These are phyloP conservation scores for Gymnocephalus cernua DNA, from an alignment of 2,113 vertebrate species.

Conservation along the genomic window DNA sequence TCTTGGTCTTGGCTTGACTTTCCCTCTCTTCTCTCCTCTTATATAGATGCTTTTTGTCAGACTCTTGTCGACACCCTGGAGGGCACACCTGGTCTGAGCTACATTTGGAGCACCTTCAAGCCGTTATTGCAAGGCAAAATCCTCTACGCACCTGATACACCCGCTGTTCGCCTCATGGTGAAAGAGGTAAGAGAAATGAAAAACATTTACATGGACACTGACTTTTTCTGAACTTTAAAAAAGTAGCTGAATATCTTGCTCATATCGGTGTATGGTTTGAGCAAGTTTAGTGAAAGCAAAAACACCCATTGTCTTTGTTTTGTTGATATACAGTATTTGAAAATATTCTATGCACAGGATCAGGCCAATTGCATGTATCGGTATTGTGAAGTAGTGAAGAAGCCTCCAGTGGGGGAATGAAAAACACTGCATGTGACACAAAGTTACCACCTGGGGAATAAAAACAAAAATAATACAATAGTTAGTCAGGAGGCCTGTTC, in stretches of 20 bases:
- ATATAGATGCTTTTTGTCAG: conserved; percentile 92
- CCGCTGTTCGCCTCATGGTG: conserved; percentile 88
- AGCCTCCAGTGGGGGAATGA: background rate
- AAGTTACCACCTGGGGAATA: conserved; percentile 15
- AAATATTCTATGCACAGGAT: background rate
- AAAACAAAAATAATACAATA: conserved; percentile 8
- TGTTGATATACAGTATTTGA: background rate
- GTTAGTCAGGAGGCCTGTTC: conserved; percentile 21
- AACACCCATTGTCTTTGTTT: background rate
- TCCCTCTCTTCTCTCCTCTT: conserved; percentile 25
- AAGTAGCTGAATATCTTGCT: conserved; percentile 8
- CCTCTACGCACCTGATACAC: conserved; percentile 93
- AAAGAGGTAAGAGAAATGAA: conserved; percentile 85
- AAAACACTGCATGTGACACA: conserved; percentile 1
- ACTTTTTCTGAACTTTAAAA: background rate
- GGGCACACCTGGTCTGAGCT: conserved; percentile 88
- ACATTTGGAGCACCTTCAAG: conserved; percentile 92
- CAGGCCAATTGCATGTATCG: conserved; percentile 1
- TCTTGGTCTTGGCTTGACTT: conserved; percentile 14
- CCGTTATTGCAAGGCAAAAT: conserved; percentile 93
- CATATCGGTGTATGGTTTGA: background rate
- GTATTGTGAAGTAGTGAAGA: background rate
- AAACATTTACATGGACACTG: background rate
- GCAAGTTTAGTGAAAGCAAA: background rate
- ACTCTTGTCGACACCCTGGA: conserved; percentile 90